Evolutionary conservation across 2,888 invertebrate genomes (phyloP).

Genomic region (Eupithecia subumbrata): DNA sequence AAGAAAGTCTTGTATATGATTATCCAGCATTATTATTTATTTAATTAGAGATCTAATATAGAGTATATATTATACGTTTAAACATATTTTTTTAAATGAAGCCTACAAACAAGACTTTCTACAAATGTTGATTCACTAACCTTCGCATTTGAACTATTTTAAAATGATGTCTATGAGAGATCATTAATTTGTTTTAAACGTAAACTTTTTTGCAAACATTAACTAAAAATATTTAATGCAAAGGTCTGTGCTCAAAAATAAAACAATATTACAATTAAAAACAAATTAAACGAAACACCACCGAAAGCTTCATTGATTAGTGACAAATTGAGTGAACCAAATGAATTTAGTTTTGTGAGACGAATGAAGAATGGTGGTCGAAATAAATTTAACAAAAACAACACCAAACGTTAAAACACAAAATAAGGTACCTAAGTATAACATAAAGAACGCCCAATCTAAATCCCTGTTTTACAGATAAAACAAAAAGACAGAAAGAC

Average conservation of each 20-base stretch:
- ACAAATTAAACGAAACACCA: slow-evolving; percentile 34
- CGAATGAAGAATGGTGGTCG: slow-evolving; percentile 33
- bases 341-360: slow-evolving; percentile 24
- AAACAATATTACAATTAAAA: slow-evolving; percentile 23
- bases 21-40: too few relatives aligned
- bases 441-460: not conserved
- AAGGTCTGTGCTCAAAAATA: slow-evolving; percentile 34
- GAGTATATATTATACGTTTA: too few relatives aligned
- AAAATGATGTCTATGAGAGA: not conserved
- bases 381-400: slow-evolving; percentile 22
- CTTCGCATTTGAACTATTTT: not conserved
- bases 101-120: slow-evolving; percentile 1
- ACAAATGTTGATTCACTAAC: not conserved
- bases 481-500: not conserved
- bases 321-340: slow-evolving; percentile 30
- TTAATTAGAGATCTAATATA: too few relatives aligned
- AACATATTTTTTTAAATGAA: not conserved
- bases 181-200: not conserved
- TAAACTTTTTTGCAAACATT: not conserved
- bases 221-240: slow-evolving; percentile 4
- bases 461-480: not conserved
- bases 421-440: not conserved
- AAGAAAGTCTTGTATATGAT: slow-evolving; percentile 27
- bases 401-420: slow-evolving; percentile 15
- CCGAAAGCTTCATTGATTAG: slow-evolving; percentile 38